Evolutionary conservation across 2,888 invertebrate genomes (phyloP), one percentile per base, ranked within the genome.

Genomic region (Dascillus cervinus): DNA sequence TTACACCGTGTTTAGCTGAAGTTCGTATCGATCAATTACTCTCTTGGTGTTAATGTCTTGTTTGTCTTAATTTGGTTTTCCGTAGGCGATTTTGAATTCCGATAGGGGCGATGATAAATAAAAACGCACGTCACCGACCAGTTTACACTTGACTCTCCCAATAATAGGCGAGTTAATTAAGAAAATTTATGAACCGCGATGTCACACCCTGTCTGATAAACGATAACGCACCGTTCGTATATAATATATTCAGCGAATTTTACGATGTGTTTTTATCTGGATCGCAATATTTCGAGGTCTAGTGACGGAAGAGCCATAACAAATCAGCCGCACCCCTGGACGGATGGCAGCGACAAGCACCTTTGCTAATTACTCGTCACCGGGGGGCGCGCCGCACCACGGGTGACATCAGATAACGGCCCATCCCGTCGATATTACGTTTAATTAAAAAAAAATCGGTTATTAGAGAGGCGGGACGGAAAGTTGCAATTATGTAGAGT

Each of bases 181-280:
- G 48, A 47, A 52, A 53, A 56, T 58, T 55, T 56, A 56, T 53
- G 52, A 36, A 50, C 46, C 41, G 37, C 42, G 34, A 47, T 50
- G 52, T 55, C 56, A 50, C 58, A 52, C 58, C 58, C 56, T 48
- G 46, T 49, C 44, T 52, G 53, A 55, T 53, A 53, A 49, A 41
- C 44, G 53, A 53, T 51, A 52, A 52, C n/a, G 50, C 43, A 40
- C 43, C 46, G 45, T 46, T 44, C 38, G 45, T 53, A n/a, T n/a
- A n/a, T n/a, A 53, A 53, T 52, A 42, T 48, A 52, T 49, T 47
- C 53, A 50, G 42, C 41, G 36, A 46, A 46, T 42, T 55, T 54
- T 54, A 55, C 53, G 53, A 52, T 50, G 53, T 56, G 52, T 53
- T 53, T 53, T 54, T 55, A 55, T 55, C 55, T 53, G 34, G 38